A percentile compares a stretch with the other conserved stretches of the same genome.
phyloP scores from a whole-genome alignment of 2,888 invertebrate genomes.

The Ophioninae sp. region DNA sequence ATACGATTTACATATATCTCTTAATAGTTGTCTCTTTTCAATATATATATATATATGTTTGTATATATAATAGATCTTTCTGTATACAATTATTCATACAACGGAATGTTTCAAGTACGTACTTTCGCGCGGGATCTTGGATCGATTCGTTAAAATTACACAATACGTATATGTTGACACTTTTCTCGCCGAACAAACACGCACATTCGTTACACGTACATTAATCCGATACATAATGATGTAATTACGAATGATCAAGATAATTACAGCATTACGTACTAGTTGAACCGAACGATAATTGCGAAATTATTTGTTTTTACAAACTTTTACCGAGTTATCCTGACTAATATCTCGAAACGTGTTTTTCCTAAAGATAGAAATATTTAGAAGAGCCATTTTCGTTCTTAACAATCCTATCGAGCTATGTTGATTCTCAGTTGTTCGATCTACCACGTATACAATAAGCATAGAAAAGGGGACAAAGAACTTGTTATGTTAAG shows the following conservation, averaged over 20 bases:
- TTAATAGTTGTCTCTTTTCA: neutral
- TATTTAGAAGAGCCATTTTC: neutral
- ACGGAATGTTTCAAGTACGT: slow-evolving; percentile 34
- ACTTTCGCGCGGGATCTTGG: slow-evolving; percentile 29
- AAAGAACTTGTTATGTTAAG: neutral
- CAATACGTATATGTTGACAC: slow-evolving; percentile 2
- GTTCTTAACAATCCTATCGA: neutral
- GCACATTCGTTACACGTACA: slow-evolving; percentile 51
- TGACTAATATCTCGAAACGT: neutral
- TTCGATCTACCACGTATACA: neutral
- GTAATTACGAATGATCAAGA: slow-evolving; percentile 40
- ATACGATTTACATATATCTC: slow-evolving; percentile 38
- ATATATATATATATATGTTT: slow-evolving; percentile 26
- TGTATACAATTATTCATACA: slow-evolving; percentile 53
- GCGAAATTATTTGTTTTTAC: slow-evolving; percentile 18
- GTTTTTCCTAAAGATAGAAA: neutral
- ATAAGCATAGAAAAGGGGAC: neutral
- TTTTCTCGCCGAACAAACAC: slow-evolving; percentile 50
- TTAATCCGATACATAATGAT: slow-evolving; percentile 53
- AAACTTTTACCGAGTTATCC: slow-evolving; percentile 12
- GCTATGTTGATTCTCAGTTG: neutral
- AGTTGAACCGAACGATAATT: slow-evolving; percentile 6
- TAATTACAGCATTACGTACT: slow-evolving; percentile 17
- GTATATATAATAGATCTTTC: slow-evolving; percentile 37
- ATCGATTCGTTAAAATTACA: slow-evolving; percentile 28